These are phyloP conservation scores for Heliconius ismenius DNA, from an alignment of 2,888 invertebrate genomes.

Conservation along the genomic window DNA sequence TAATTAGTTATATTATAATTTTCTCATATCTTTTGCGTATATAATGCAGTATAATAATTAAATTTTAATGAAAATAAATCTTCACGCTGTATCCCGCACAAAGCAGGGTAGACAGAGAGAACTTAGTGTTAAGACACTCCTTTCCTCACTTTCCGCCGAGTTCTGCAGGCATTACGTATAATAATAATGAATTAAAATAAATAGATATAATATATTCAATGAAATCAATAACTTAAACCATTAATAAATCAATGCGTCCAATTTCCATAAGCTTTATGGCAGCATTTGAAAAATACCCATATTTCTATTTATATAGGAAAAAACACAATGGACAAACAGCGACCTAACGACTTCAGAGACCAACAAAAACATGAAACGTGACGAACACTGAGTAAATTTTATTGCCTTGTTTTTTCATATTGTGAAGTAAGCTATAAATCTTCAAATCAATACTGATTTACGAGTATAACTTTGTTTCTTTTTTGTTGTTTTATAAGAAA, in stretches of 20 bases:
- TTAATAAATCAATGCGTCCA: not conserved
- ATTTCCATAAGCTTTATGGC: not conserved
- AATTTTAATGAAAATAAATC: too few relatives aligned
- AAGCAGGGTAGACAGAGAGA: too few relatives aligned
- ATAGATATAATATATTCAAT: not conserved
- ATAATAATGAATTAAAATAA: too few relatives aligned
- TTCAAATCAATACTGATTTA: not conserved
- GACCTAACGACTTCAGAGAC: conserved; percentile 23
- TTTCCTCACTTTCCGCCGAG: too few relatives aligned
- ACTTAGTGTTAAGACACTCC: too few relatives aligned
- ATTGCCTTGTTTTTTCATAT: conserved; percentile 17
- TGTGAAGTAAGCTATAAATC: conserved; percentile 10
- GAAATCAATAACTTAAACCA: not conserved
- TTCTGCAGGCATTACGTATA: too few relatives aligned
- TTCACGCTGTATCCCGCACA: too few relatives aligned
- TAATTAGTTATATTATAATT: too few relatives aligned
- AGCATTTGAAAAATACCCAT: not conserved
- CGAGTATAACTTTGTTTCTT: not conserved
- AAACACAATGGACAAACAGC: conserved; percentile 20
- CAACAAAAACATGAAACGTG: conserved; percentile 24
- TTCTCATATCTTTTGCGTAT: too few relatives aligned
- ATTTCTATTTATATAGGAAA: conserved; percentile 1
- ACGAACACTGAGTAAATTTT: conserved; percentile 11
- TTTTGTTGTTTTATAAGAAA: not conserved
- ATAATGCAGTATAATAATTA: too few relatives aligned